Evolutionary conservation across 2,888 invertebrate genomes (phyloP), one percentile per base, ranked within the genome.

Genomic region (Scaptodrosophila latifasciaeformis): DNA sequence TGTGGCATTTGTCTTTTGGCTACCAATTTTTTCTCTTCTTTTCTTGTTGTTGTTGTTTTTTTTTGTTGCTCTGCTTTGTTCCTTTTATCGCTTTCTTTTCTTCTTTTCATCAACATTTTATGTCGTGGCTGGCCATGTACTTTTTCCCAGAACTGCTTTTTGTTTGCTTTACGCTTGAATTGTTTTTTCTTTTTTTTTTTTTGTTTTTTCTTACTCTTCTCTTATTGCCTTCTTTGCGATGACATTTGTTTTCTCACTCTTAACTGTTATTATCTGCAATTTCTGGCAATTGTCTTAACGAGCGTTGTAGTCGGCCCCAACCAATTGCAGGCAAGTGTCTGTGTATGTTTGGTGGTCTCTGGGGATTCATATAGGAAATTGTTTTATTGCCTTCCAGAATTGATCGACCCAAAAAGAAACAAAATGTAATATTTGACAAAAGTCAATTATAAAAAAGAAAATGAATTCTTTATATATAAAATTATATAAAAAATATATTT

Each of bases 211-310:
- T 42, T 45, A 24, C n/a, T 43, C 29, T 37, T 24, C 30, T 31
- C 51, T 54, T 30, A 31, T 49, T 63, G 47, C 39, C 34, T 54
- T 59, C 48, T 44, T 46, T 24, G 30, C 40, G 29, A 44, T 44
- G 29, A 29, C 60, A 67, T 63, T 70, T 67, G 67, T 56, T 63
- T 48, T 68, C 55, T 30, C 54, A 56, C 57, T 53, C 34, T 58
- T 61, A 58, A 39, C 49, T 30, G 49, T 51, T 49, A 46, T 48
- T 30, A 40, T 52, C 48, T 42, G 2, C 48, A 45, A 46, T 50
- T 43, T 35, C 43, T 18, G 35, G 29, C 29, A 48, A 46, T 40
- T 49, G 29, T 39, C 54, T 54, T 35, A 30, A 51, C 45, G 19
- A 39, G 43, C 39, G 42, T 49, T 42, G 47, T 40, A 27, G 29